These are phyloP conservation scores for Drosophila murphyi DNA, from an alignment of 1,140 invertebrate genomes.

Conservation along the genomic window DNA sequence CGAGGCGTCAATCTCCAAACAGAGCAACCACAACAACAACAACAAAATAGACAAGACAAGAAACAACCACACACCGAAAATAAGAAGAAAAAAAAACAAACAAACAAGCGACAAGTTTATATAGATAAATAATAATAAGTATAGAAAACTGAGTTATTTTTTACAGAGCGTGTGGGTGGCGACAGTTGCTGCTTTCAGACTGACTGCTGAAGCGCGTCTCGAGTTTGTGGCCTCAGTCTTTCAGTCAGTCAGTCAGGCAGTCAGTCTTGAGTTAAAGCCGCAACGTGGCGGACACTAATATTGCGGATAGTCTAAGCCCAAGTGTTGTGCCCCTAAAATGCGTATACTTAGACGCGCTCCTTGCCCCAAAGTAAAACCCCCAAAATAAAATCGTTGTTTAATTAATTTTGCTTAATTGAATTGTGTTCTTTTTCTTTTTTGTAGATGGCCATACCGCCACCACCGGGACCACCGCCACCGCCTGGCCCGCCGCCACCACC, in stretches of 20 bases:
- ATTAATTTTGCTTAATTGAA: neutral
- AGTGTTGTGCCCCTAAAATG: constrained; percentile 30
- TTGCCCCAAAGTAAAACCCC: constrained; percentile 46
- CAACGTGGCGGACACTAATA: constrained; percentile 40
- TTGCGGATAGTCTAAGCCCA: constrained; percentile 2
- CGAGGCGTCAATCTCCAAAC: constrained; percentile 66
- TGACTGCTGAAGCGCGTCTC: constrained; percentile 20
- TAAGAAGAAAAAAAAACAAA: neutral
- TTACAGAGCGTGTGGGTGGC: constrained; percentile 61
- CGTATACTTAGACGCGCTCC: constrained; percentile 50
- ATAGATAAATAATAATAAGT: constrained; percentile 54
- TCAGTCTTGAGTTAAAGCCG: constrained; percentile 54
- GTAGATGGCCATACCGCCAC: constrained; percentile 86
- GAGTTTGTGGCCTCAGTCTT: constrained; percentile 18
- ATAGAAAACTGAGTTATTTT: constrained; percentile 67
- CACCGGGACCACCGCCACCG: constrained; percentile 87
- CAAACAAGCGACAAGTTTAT: neutral
- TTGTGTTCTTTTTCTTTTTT: constrained; percentile 4
- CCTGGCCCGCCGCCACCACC: constrained; percentile 87
- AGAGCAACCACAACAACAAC: constrained; percentile 13
- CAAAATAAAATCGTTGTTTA: neutral
- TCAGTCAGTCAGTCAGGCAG: constrained; percentile 5
- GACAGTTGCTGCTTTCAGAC: constrained; percentile 47
- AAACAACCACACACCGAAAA: constrained; percentile 21
- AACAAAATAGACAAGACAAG: constrained; percentile 26